Conservation (phyloP, 2,797 vertebrate genomes). For the Galaxias olidus region DNA sequence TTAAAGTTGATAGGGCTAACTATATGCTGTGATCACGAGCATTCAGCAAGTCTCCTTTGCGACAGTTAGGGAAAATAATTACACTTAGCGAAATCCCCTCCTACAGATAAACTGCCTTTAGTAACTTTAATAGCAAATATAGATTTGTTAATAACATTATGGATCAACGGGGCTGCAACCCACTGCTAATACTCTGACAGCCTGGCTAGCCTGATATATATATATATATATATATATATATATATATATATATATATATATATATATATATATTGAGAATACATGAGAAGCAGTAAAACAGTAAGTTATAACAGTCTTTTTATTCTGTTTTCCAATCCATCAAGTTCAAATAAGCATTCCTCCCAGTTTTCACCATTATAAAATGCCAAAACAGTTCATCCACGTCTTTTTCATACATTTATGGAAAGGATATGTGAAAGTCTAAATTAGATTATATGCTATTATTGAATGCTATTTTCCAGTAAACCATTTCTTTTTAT, state of each 20-base stretch:
- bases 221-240: no score
- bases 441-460: conserved; percentile 76
- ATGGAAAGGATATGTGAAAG: conserved; percentile 76
- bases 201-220: no score
- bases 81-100: no score
- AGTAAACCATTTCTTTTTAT: conserved; percentile 61
- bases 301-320: conserved; percentile 72
- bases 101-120: no score
- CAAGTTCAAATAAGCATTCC: conserved; percentile 73
- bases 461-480: conserved; percentile 67
- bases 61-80: no score
- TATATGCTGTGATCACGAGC: no score
- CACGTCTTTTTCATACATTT: conserved; percentile 62
- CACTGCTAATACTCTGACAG: conserved; percentile 4
- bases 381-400: conserved; percentile 69
- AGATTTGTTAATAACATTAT: no score
- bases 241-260: no score
- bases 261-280: conserved; percentile 21
- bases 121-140: no score
- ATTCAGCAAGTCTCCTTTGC: no score
- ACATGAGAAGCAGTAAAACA: conserved; percentile 48
- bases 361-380: conserved; percentile 67
- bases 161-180: not conserved
- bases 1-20: no score
- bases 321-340: conserved; percentile 77